Percentiles rank a stretch among this genome's conserved stretches.
Evolutionary conservation across 2,113 vertebrate genomes (phyloP).

Genomic region (Clupea harengus): DNA sequence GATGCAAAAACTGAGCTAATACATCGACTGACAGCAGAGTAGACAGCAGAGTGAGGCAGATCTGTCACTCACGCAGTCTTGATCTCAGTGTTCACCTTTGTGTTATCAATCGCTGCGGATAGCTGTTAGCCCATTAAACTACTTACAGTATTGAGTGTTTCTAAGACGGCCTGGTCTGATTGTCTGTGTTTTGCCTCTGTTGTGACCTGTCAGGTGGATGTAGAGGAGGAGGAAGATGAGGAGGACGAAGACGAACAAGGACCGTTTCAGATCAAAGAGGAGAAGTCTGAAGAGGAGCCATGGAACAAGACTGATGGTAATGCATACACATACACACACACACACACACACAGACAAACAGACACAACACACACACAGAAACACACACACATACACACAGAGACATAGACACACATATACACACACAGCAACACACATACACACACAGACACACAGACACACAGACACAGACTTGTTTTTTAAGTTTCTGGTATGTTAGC

Average conservation of each 20-base stretch:
- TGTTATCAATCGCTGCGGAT: slow-evolving; percentile 10
- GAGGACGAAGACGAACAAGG: slow-evolving; percentile 29
- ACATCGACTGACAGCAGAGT: no score
- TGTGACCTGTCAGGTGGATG: neutral
- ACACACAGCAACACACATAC: neutral
- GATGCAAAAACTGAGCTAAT: no score
- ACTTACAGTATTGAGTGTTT: neutral
- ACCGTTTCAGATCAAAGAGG: slow-evolving; percentile 44
- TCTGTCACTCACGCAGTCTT: neutral
- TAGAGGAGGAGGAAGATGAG: neutral
- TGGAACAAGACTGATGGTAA: slow-evolving; percentile 38
- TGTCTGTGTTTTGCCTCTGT: neutral
- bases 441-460: neutral
- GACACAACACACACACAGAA: neutral
- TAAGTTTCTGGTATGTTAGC: neutral
- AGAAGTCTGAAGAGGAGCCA: slow-evolving; percentile 36
- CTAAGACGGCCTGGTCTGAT: neutral
- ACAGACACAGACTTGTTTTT: neutral
- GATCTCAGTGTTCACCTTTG: neutral
- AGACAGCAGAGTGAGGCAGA: neutral
- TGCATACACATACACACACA: neutral
- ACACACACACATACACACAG: neutral
- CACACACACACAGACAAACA: neutral
- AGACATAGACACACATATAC: neutral
- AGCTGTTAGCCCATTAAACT: no score